phyloP scores from a whole-genome alignment of 2,888 invertebrate genomes.

The Heteromyza rotundicornis region DNA sequence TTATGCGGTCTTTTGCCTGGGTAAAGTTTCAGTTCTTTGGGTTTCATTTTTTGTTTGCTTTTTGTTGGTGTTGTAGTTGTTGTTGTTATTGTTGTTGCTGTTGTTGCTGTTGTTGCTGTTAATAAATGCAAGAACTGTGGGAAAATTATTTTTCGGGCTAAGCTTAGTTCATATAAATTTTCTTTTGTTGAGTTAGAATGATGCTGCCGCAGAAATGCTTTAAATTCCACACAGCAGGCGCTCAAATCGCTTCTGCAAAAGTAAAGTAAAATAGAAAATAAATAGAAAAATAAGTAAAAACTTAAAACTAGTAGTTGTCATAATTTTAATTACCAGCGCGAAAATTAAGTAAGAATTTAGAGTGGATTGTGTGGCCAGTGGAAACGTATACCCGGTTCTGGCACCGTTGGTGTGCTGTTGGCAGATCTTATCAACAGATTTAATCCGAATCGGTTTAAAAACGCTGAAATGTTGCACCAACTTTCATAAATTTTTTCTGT shows the following conservation, averaged over 20 bases:
- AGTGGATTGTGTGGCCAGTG: background rate
- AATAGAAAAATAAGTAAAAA: background rate
- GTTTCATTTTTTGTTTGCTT: too few relatives aligned
- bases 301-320: background rate
- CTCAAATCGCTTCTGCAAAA: background rate
- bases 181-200: too few relatives aligned
- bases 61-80: too few relatives aligned
- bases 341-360: background rate
- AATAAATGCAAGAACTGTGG: background rate
- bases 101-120: too few relatives aligned
- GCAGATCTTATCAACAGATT: background rate
- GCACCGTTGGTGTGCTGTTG: background rate
- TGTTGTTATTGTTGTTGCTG: too few relatives aligned
- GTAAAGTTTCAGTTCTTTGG: too few relatives aligned
- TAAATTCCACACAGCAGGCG: background rate
- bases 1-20: too few relatives aligned
- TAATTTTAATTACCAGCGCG: background rate
- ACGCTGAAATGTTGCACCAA: background rate
- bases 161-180: background rate
- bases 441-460: background rate
- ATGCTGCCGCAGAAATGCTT: background rate
- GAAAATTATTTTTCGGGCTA: background rate
- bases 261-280: background rate
- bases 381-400: background rate
- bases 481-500: background rate